Evolutionary conservation across 2,797 vertebrate species (phyloP).

Genomic region (Enteromius afrohamiltoni): DNA sequence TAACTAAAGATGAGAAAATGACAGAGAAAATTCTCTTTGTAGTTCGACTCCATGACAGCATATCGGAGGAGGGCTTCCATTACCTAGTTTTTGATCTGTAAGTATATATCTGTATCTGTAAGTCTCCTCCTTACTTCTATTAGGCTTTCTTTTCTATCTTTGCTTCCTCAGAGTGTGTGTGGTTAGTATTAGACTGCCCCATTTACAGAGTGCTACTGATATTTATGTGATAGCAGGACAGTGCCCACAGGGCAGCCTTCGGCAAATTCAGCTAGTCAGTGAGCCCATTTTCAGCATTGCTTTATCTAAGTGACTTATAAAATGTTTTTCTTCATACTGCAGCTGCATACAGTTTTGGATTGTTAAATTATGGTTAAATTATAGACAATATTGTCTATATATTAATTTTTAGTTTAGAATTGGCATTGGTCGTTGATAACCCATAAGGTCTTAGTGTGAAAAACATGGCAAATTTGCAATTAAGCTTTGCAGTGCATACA

Average conservation of each 20-base stretch:
- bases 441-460: no score
- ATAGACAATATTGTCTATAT: no score
- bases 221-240: slow-evolving; percentile 48
- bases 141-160: slow-evolving; percentile 31
- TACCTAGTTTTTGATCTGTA: slow-evolving; percentile 99
- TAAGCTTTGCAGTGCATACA: background rate
- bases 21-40: slow-evolving; percentile 47
- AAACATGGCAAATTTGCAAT: no score
- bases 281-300: slow-evolving; percentile 8
- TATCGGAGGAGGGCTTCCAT: slow-evolving; percentile 98
- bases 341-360: background rate
- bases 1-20: slow-evolving; percentile 34
- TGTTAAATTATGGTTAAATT: background rate
- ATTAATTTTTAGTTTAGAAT: no score
- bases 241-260: slow-evolving; percentile 25
- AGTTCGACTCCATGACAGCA: slow-evolving; percentile 99
- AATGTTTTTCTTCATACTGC: background rate
- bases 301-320: background rate
- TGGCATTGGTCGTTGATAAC: no score
- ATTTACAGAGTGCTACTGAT: slow-evolving; percentile 38
- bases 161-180: slow-evolving; percentile 65
- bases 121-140: background rate
- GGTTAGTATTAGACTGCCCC: slow-evolving; percentile 28
- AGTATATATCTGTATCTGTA: slow-evolving; percentile 76
- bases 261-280: slow-evolving; percentile 24